Evolutionary conservation across 2,113 vertebrate species (phyloP).

Genomic region (Gobio gobio): DNA sequence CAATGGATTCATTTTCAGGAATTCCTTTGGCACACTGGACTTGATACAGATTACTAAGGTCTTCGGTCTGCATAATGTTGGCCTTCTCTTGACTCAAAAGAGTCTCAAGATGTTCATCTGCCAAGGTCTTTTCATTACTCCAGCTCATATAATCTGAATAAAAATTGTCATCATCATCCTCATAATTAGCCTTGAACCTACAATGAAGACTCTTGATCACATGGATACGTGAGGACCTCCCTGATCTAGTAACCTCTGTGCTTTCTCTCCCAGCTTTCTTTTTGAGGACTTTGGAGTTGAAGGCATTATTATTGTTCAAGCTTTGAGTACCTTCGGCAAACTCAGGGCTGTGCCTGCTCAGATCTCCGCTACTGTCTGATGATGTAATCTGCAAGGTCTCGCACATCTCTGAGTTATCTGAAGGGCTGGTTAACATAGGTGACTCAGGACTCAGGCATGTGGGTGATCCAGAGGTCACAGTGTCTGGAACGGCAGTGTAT

Average conservation of each 20-base stretch:
- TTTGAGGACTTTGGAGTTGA: constrained; percentile 26
- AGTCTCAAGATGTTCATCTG: constrained; percentile 75
- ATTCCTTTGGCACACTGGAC: constrained; percentile 79
- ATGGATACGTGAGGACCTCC: constrained; percentile 48
- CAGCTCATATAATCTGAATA: constrained; percentile 63
- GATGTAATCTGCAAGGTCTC: constrained; percentile 59
- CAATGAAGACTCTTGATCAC: constrained; percentile 49
- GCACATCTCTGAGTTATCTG: constrained; percentile 63
- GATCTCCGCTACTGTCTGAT: constrained; percentile 64
- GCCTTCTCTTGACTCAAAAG: constrained; percentile 75
- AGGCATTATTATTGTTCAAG: constrained; percentile 43
- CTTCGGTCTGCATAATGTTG: constrained; percentile 65
- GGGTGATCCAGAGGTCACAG: constrained; percentile 50
- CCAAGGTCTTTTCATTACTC: constrained; percentile 71
- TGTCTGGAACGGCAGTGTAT: constrained; percentile 66
- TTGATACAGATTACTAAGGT: constrained; percentile 75
- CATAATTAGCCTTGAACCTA: constrained; percentile 39
- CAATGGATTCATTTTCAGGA: constrained; percentile 87
- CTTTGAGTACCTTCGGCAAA: constrained; percentile 42
- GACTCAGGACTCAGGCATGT: constrained; percentile 56
- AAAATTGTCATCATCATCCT: constrained; percentile 48
- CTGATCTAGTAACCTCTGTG: constrained; percentile 36
- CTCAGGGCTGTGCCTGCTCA: constrained; percentile 49
- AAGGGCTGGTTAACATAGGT: constrained; percentile 68
- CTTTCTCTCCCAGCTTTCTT: constrained; percentile 13